Evolutionary conservation across 2,888 invertebrate genomes (phyloP), one percentile per base, ranked within the genome.

Genomic region (Eueremaeus valkanovi): DNA sequence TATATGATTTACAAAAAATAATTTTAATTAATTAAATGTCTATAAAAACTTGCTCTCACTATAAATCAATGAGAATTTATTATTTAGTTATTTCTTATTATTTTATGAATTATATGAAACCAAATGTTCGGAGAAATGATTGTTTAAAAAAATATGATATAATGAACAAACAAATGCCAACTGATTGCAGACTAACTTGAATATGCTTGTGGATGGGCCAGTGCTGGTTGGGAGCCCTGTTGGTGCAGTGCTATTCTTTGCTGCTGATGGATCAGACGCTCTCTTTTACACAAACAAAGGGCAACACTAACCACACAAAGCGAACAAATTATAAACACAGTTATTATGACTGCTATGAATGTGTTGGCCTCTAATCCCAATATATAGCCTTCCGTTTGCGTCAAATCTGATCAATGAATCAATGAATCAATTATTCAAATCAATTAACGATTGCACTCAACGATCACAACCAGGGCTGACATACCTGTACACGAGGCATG

Each of bases 401-500:
- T 75, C 58, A 79, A 78, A 73, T 80, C 80, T 79, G 77, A 21
- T 58, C 13, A 45, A 13, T n/a, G n/a, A n/a, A n/a, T n/a, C n/a
- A n/a, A n/a, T n/a, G n/a, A n/a, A n/a, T n/a, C n/a, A n/a, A n/a
- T n/a, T n/a, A n/a, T n/a, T n/a, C n/a, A n/a, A n/a, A n/a, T n/a
- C n/a, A n/a, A n/a, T n/a, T n/a, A n/a, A n/a, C n/a, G n/a, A n/a
- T n/a, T n/a, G n/a, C n/a, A n/a, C n/a, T n/a, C n/a, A n/a, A n/a
- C n/a, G n/a, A n/a, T n/a, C n/a, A n/a, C 36, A 36, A 36, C n/a
- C n/a, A n/a, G n/a, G n/a, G n/a, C n/a, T n/a, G 36, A 8, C 5
- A 88, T 85, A 94, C 94, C 91, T 84, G 92, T 90, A 86, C 95
- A 95, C 80, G 91, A 87, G 78, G 90, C 88, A 81, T 90, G 90